These are phyloP conservation scores for Leucophenga maculata DNA, from an alignment of 2,888 invertebrate species.

Conservation along the genomic window DNA sequence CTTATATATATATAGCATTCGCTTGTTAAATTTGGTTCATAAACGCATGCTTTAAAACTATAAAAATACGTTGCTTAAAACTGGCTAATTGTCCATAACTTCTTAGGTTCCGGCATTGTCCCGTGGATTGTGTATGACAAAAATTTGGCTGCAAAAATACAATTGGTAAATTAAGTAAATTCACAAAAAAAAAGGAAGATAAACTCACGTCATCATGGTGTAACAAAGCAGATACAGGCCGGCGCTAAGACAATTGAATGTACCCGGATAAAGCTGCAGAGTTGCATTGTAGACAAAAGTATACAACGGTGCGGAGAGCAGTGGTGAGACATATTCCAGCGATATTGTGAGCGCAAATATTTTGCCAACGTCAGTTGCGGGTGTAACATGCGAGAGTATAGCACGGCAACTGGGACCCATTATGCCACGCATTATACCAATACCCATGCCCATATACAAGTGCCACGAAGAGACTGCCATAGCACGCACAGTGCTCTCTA, in stretches of 20 bases:
- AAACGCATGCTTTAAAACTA: no score
- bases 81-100: no score
- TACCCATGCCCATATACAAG: constrained; percentile 65
- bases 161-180: no score
- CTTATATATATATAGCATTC: no score
- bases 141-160: no score
- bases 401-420: constrained; percentile 71
- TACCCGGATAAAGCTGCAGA: constrained; percentile 74
- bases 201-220: constrained; percentile 74
- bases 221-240: constrained; percentile 72
- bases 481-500: constrained; percentile 69
- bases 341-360: constrained; percentile 80
- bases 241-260: constrained; percentile 76
- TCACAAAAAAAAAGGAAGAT: no score
- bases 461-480: constrained; percentile 67
- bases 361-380: constrained; percentile 74
- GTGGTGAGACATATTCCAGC: constrained; percentile 78
- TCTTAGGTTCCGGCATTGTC: no score
- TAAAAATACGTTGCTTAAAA: no score
- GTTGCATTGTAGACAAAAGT: constrained; percentile 76
- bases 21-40: no score
- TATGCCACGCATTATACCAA: constrained; percentile 67
- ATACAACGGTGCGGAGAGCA: constrained; percentile 78
- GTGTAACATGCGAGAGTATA: constrained; percentile 69
- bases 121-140: no score